Conservation (phyloP, 2,113 vertebrate genomes). For the Melanostigma gelatinosum region DNA sequence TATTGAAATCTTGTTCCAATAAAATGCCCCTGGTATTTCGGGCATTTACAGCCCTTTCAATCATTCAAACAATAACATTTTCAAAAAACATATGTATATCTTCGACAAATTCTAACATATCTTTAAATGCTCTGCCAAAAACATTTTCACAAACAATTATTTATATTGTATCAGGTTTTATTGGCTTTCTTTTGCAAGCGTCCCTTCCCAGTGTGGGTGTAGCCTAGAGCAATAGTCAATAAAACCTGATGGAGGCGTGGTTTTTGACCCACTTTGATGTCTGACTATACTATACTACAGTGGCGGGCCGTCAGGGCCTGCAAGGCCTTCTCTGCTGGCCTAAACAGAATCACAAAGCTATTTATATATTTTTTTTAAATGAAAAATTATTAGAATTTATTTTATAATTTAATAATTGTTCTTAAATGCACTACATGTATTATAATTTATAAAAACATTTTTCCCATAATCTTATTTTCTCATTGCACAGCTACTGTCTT, state of each 20-base stretch:
- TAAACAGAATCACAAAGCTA: too few relatives aligned
- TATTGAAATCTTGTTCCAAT: too few relatives aligned
- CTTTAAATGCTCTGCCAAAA: conserved; percentile 2
- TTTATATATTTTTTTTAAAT: too few relatives aligned
- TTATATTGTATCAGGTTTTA: background rate
- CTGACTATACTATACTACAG: background rate
- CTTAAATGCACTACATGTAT: too few relatives aligned
- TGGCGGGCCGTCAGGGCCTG: too few relatives aligned
- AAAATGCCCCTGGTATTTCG: too few relatives aligned
- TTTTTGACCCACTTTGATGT: conserved; percentile 1
- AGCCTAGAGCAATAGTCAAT: conserved; percentile 26
- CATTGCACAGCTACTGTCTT: too few relatives aligned
- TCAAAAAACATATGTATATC: background rate
- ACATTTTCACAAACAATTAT: background rate
- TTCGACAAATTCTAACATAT: background rate
- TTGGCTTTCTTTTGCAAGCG: conserved; percentile 4
- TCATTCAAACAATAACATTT: conserved; percentile 3
- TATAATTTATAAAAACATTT: too few relatives aligned
- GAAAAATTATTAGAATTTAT: too few relatives aligned
- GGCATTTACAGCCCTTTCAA: background rate
- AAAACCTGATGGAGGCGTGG: background rate
- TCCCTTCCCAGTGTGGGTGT: background rate
- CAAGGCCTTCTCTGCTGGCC: too few relatives aligned
- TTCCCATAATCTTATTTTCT: too few relatives aligned
- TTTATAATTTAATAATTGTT: too few relatives aligned